Conservation (phyloP, 2,113 vertebrate genomes). For the Chionomys nivalis region DNA sequence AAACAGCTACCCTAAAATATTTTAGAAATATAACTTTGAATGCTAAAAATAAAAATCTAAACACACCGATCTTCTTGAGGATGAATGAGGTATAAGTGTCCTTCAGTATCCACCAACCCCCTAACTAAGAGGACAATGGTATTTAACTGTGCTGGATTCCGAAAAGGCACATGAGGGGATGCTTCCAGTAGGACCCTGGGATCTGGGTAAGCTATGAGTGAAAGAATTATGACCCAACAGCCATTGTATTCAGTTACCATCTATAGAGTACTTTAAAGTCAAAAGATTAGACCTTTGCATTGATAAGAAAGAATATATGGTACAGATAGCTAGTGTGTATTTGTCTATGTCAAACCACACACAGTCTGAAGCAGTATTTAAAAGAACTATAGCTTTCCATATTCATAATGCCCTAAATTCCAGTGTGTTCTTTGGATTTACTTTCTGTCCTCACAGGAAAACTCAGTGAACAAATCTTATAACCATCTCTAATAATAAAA, state of each 20-base stretch:
- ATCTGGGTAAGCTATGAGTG: background rate
- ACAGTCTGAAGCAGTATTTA: background rate
- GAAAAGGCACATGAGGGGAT: background rate
- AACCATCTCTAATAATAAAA: background rate
- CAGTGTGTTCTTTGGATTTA: background rate
- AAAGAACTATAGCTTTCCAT: background rate
- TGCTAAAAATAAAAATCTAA: background rate
- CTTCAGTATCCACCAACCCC: background rate
- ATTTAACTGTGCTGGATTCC: background rate
- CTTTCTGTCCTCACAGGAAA: background rate
- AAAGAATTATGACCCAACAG: background rate
- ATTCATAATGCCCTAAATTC: background rate
- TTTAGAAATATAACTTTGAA: background rate
- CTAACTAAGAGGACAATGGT: rapidly evolving
- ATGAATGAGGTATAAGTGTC: background rate
- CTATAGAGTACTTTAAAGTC: background rate
- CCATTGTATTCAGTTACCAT: background rate
- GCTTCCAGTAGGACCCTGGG: background rate
- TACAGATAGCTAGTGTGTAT: background rate
- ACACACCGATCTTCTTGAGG: background rate
- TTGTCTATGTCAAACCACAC: background rate
- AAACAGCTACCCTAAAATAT: background rate
- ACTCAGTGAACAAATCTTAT: background rate
- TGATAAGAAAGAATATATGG: background rate
- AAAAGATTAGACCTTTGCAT: background rate